These are phyloP conservation scores for Trachelus stipa DNA, from an alignment of 2,888 invertebrate species.

Conservation along the genomic window DNA sequence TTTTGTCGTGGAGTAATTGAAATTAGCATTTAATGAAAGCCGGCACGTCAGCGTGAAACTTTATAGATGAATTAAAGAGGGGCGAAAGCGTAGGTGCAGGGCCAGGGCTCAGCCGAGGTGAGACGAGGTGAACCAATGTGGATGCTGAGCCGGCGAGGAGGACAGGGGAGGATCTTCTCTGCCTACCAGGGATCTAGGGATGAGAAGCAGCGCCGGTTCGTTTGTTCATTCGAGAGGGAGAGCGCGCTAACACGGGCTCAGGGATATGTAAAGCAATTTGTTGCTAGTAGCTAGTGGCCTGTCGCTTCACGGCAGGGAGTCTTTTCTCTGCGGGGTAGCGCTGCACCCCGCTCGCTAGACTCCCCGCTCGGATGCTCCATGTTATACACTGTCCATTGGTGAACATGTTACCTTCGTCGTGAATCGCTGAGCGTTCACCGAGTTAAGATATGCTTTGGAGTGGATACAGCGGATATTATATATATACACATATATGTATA, in stretches of 20 bases:
- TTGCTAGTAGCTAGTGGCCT: slow-evolving; percentile 53
- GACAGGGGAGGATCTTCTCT: slow-evolving; percentile 4
- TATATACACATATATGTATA: not conserved
- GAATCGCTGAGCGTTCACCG: not conserved
- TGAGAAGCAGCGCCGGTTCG: slow-evolving; percentile 19
- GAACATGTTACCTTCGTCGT: not conserved
- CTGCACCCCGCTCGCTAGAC: not conserved
- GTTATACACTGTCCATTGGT: not conserved
- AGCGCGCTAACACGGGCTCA: slow-evolving; percentile 23
- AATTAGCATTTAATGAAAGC: slow-evolving; percentile 49
- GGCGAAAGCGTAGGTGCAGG: slow-evolving; percentile 32
- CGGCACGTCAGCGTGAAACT: slow-evolving; percentile 39
- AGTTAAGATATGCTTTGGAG: not conserved
- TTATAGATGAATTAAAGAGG: slow-evolving; percentile 44
- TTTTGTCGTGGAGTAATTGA: slow-evolving; percentile 41
- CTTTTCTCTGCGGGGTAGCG: slow-evolving; percentile 29
- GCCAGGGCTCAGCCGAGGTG: slow-evolving; percentile 4
- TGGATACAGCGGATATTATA: not conserved
- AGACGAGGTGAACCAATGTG: not conserved
- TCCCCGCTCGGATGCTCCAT: not conserved
- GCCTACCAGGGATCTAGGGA: slow-evolving; percentile 21
- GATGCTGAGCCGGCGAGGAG: slow-evolving; percentile 1
- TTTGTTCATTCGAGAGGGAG: slow-evolving; percentile 7
- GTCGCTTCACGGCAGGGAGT: slow-evolving; percentile 59
- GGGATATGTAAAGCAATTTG: slow-evolving; percentile 57